These are phyloP conservation scores for Desmodus rotundus DNA, from an alignment of 2,113 vertebrate genomes.

Conservation along the genomic window DNA sequence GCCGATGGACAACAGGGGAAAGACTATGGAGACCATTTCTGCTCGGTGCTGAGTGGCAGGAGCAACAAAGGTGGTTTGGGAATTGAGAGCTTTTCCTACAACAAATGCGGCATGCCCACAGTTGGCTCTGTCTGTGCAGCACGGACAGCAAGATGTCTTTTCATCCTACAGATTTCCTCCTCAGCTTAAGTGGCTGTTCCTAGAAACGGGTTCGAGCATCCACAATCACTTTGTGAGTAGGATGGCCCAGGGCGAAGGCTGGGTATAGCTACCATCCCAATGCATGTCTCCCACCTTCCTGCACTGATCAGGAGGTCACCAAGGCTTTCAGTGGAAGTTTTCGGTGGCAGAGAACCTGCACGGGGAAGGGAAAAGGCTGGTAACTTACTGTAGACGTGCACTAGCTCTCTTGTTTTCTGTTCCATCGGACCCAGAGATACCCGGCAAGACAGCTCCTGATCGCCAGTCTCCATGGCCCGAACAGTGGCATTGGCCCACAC, in stretches of 20 bases:
- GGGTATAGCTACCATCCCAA: not conserved
- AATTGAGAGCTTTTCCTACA: not conserved
- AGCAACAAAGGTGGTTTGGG: not conserved
- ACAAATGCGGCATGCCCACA: rapidly evolving
- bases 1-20: not conserved
- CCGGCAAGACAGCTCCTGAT: slow-evolving; percentile 53
- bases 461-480: slow-evolving; percentile 32
- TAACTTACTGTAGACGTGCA: slow-evolving; percentile 55
- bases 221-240: not conserved
- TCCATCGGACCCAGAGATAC: slow-evolving; percentile 55
- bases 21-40: not conserved
- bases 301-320: not conserved
- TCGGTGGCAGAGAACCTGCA: not conserved
- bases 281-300: not conserved
- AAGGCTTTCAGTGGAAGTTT: not conserved
- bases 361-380: not conserved
- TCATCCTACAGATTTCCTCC: not conserved
- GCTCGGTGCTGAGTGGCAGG: not conserved
- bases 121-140: not conserved
- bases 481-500: slow-evolving; percentile 45
- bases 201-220: not conserved
- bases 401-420: slow-evolving; percentile 33
- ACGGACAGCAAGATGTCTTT: not conserved
- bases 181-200: not conserved
- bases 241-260: not conserved